A percentile compares a stretch with the other conserved stretches of the same genome.
Conservation (phyloP, 2,113 vertebrate genomes). For the Nymphicus hollandicus region DNA sequence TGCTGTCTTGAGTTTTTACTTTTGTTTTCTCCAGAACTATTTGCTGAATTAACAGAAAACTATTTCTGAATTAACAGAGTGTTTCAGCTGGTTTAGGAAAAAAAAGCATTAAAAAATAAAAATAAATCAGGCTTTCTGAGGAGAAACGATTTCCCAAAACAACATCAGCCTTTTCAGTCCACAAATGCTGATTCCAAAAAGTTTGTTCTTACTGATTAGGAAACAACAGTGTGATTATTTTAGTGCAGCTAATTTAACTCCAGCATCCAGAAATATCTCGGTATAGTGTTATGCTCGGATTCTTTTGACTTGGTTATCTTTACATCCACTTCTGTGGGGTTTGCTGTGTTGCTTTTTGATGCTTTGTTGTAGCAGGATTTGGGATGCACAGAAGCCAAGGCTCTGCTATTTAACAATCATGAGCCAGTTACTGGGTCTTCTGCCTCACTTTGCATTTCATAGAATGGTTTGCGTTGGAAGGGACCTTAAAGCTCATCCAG, state of each 20-base stretch:
- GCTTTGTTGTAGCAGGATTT: background rate
- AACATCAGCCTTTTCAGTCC: background rate
- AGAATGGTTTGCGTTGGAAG: background rate
- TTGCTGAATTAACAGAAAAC: slow-evolving; percentile 35
- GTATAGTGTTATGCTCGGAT: background rate
- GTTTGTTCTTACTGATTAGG: slow-evolving; percentile 9
- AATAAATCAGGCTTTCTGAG: background rate
- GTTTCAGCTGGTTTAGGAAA: background rate
- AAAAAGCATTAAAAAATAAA: background rate
- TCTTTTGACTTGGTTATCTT: background rate
- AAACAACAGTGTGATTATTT: background rate
- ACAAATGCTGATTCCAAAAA: background rate
- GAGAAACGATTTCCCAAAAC: background rate
- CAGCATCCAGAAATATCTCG: background rate
- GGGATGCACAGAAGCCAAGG: background rate
- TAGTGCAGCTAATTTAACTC: slow-evolving; percentile 3
- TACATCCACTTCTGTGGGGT: background rate
- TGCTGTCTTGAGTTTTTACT: background rate
- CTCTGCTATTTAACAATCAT: background rate
- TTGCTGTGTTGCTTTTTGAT: background rate
- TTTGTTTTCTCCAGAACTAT: slow-evolving; percentile 11
- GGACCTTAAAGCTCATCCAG: background rate
- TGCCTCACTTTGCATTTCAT: background rate
- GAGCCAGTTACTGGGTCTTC: background rate
- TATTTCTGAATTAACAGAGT: slow-evolving; percentile 35